These are phyloP conservation scores for Calosoma granatense DNA, from an alignment of 1,140 invertebrate species.

Conservation along the genomic window DNA sequence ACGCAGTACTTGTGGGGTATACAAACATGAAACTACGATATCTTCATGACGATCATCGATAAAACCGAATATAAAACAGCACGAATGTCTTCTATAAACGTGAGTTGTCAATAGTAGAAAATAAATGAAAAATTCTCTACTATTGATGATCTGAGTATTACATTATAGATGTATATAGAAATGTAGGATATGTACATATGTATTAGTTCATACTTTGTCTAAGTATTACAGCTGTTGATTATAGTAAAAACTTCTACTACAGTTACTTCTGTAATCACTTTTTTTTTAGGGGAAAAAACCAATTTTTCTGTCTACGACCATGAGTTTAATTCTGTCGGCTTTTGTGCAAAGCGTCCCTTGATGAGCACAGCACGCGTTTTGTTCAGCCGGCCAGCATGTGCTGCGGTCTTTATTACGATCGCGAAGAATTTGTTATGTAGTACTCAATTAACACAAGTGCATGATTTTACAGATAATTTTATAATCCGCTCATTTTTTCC, in stretches of 20 bases:
- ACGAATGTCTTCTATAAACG: too few species aligned
- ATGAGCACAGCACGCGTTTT: background rate
- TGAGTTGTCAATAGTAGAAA: too few species aligned
- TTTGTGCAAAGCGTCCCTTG: background rate
- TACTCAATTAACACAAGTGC: background rate
- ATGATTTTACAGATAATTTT: background rate
- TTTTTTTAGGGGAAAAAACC: too few species aligned
- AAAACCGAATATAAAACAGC: too few species aligned
- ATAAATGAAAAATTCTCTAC: too few species aligned
- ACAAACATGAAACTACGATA: background rate
- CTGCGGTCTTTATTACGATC: constrained; percentile 2
- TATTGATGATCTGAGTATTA: too few species aligned
- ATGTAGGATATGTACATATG: too few species aligned
- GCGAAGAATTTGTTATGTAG: background rate
- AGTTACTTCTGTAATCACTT: too few species aligned
- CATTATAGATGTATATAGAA: too few species aligned
- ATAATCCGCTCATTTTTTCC: background rate
- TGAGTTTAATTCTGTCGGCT: background rate
- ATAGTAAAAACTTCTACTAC: too few species aligned
- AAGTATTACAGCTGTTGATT: too few species aligned
- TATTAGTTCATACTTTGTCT: too few species aligned
- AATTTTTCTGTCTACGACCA: background rate
- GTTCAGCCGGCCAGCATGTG: background rate
- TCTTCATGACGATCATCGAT: background rate
- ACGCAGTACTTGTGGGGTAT: background rate